Conservation (phyloP, 2,797 vertebrate species). For the Coccyzus lansbergi region DNA sequence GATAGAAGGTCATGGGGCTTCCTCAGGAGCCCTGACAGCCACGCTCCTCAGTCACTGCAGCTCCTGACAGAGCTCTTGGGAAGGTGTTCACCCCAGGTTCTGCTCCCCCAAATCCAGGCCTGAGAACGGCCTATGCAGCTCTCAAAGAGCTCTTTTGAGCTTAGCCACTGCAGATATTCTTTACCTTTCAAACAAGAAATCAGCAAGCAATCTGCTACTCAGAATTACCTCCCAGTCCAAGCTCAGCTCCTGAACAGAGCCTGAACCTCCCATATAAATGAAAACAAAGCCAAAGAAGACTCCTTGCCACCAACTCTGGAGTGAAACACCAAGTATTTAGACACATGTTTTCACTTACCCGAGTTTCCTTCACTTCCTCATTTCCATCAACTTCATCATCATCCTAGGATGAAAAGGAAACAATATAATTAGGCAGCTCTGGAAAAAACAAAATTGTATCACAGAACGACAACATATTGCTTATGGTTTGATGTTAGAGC, state of each 20-base stretch:
- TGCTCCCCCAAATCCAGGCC: not conserved
- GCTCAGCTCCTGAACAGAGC: not conserved
- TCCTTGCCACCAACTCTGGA: not conserved
- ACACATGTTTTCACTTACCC: slow-evolving; percentile 57
- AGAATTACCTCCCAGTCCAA: not conserved
- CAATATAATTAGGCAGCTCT: not conserved
- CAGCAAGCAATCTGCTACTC: not conserved
- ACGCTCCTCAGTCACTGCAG: accelerated
- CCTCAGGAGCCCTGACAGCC: not conserved
- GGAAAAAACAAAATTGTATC: not conserved
- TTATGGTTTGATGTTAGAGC: not conserved
- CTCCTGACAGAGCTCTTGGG: not conserved
- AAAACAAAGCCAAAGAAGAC: not conserved
- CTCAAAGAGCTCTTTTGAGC: not conserved
- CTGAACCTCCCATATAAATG: not conserved
- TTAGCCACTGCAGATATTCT: not conserved
- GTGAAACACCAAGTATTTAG: not conserved
- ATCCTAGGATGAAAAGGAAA: slow-evolving; percentile 65
- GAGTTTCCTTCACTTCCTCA: slow-evolving; percentile 66
- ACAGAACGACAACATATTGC: not conserved
- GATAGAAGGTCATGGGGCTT: not conserved
- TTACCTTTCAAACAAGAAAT: not conserved
- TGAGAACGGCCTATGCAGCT: not conserved
- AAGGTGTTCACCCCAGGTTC: not conserved
- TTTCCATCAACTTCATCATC: slow-evolving; percentile 74